These are phyloP conservation scores for Myotis vivesi DNA, from an alignment of 2,797 vertebrate species.

Conservation along the genomic window DNA sequence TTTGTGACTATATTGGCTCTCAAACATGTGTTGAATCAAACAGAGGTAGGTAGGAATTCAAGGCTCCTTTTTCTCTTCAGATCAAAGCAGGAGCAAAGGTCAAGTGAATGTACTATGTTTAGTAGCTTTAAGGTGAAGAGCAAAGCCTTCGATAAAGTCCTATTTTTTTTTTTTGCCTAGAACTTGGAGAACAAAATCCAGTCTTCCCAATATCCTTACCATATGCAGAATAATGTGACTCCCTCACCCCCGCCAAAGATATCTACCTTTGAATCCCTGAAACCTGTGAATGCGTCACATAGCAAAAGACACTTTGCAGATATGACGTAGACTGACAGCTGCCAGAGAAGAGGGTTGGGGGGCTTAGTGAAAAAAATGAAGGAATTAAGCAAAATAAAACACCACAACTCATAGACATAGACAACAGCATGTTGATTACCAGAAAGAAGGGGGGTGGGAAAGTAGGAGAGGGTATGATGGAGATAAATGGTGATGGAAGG, in stretches of 20 bases:
- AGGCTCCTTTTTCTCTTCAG: background rate
- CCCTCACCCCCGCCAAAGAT: background rate
- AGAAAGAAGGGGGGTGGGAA: background rate
- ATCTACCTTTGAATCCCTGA: background rate
- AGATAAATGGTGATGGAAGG: background rate
- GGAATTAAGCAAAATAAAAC: background rate
- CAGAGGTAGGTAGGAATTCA: background rate
- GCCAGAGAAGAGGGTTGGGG: background rate
- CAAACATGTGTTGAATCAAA: background rate
- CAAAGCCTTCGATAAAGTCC: background rate
- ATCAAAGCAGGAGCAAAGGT: background rate
- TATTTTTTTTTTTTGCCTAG: background rate
- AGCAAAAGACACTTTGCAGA: background rate
- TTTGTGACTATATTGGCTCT: background rate
- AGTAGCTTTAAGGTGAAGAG: background rate
- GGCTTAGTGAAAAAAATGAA: background rate
- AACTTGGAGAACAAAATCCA: background rate
- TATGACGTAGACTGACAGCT: background rate
- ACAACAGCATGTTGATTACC: background rate
- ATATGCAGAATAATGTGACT: background rate
- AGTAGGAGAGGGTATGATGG: background rate
- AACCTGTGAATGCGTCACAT: background rate
- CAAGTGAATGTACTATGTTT: background rate
- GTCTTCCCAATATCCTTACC: background rate
- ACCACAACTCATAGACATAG: background rate